Evolutionary conservation across 2,888 invertebrate genomes (phyloP), one percentile per base, ranked within the genome.

Genomic region (Xanthia icteritia): DNA sequence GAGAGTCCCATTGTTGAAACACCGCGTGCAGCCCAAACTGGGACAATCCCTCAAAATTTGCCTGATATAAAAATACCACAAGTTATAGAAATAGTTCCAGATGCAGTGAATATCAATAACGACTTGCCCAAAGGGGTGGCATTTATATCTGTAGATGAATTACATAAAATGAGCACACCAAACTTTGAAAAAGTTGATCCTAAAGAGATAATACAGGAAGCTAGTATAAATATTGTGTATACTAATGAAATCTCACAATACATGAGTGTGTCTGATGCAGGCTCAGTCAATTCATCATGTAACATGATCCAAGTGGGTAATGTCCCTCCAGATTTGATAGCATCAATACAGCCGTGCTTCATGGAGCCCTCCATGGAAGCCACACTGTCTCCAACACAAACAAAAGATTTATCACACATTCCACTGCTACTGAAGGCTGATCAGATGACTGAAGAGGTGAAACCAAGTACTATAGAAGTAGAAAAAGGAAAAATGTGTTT

Each of bases 171-270:
- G 96, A 96, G 96, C 81, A 93, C 94, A 65, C 96, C 96, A 9
- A 96, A 96, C 88, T 96, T 96, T 89, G 96, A 96, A 81, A 93
- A 94, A 82, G 90, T 96, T n/a, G 96, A 96, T 81, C 96, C 96
- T 0, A 96, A 96, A 83, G 96, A 96, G 73, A 96, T 96, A 31
- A 96, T 96, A 69, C 94, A 96, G 79, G 96, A 96, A 90, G 96
- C 96, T 3, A 96, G 96, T 78, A 96, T 96, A 63, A 96, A 96
- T 79, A 96, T 96, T 89, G 96, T 96, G 5, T 96, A 96, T 73
- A 93, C 94, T 23, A 95, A 94, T 91, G 94, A 96, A 65, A 89
- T 95, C 0, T 91, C 95, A 39, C 94, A 94, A 79, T 96, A 94
- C 90, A 92, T 95, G 0, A 95, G 92, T 89, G 92, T 95, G 0